These are phyloP conservation scores for Scaptomyza polygonia DNA, from an alignment of 2,888 invertebrate species.

Conservation along the genomic window DNA sequence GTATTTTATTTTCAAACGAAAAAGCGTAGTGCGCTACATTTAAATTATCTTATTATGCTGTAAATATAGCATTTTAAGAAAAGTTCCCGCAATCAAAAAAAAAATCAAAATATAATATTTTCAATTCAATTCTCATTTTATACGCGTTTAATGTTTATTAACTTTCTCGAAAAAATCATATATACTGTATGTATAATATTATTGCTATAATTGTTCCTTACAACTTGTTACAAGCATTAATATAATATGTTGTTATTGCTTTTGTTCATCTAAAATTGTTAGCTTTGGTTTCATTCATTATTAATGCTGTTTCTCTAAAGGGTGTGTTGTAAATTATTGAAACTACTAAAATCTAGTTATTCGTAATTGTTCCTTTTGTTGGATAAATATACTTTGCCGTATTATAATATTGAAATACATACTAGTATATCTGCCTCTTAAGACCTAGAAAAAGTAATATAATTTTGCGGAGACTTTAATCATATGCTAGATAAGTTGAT, in stretches of 20 bases:
- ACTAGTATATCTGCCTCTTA: conserved; percentile 37
- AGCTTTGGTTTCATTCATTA: conserved; percentile 57
- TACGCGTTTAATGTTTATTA: conserved; percentile 63
- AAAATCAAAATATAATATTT: not conserved
- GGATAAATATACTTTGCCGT: conserved; percentile 58
- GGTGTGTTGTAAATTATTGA: conserved; percentile 74
- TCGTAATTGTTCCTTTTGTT: conserved; percentile 65
- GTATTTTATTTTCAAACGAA: not conserved
- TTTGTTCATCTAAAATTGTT: conserved; percentile 60
- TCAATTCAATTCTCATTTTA: conserved; percentile 7
- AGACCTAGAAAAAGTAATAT: conserved; percentile 39
- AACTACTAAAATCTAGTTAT: conserved; percentile 72
- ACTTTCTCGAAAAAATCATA: conserved; percentile 67
- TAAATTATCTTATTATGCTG: not conserved
- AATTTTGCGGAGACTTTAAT: conserved; percentile 35
- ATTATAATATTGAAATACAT: conserved; percentile 35
- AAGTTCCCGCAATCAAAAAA: too few species aligned
- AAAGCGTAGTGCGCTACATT: not conserved
- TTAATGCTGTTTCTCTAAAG: conserved; percentile 31
- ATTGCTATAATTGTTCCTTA: conserved; percentile 71
- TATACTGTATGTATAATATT: conserved; percentile 52
- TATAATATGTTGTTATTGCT: conserved; percentile 64
- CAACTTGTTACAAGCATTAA: conserved; percentile 68
- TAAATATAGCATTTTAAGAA: not conserved
- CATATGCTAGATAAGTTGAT: conserved; percentile 26